Base-by-base conservation (phyloP, 2,888 invertebrate species). In the Tenthredo notha region DNA sequence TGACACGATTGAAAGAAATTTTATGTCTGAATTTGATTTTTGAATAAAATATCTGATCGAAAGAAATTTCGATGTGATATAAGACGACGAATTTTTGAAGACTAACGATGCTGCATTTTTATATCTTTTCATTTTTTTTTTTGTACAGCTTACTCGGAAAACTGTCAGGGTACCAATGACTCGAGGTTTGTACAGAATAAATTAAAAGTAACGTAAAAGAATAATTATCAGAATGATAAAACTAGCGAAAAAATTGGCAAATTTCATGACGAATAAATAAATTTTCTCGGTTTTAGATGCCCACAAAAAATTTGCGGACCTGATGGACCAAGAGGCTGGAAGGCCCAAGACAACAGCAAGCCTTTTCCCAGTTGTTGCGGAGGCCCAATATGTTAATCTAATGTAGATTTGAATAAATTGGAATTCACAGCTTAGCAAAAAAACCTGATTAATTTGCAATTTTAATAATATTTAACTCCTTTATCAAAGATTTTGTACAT, bases 331-430 rank as follows among this genome's bases (percentile, higher is more conserved):
- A 61, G 40, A 9, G 80, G 80, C 29, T 61, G 80, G 61, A 40
- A 2, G 6, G 0, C 2, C 12, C 80, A 80, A 33, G 80, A 80
- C 65, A 80, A 80, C 40, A 61, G 21, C 61, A 80, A 80, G 40
- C 80, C 80, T 33, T 80, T 7, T 80, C 80, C 80, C 29, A 33
- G 61, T 6, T 80, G 80, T 50, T 80, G 80, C 61, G 80, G 80
- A 37, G 58, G 61, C 21, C 80, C 80, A 29, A 80, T 40, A 15
- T 80, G 80, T 18, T 58, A 15, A 29, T 18, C 33, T 40, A 9
- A 33, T 33, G 4, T 33, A 47, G 47, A 21, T 47, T n/a, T 47
- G 74, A 74, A 74, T 74, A 25, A 74, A 74, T 18, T 33, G 29
- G 25, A 4, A 5, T 43, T 74, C 43, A 43, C 12, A 5, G 12